phyloP scores from a whole-genome alignment of 2,888 invertebrate genomes.

The Polymixis flavicincta region DNA sequence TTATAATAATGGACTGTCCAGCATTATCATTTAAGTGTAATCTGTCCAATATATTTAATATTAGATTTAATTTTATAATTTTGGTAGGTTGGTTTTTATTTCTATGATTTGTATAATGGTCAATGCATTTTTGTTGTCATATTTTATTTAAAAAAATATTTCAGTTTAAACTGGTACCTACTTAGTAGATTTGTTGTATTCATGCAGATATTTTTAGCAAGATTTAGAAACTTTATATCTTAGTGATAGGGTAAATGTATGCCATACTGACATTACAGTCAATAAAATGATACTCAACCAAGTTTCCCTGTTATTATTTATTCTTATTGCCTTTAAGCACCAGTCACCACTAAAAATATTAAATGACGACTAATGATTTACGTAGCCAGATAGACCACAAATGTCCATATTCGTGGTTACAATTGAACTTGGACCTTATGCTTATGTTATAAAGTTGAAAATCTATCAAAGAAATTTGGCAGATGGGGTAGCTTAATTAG shows the following conservation, averaged over 20 bases:
- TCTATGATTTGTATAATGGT: slow-evolving; percentile 39
- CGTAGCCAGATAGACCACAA: neutral
- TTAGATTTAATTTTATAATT: slow-evolving; percentile 44
- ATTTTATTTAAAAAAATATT: slow-evolving; percentile 42
- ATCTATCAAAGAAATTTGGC: too few species aligned
- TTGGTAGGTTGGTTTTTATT: slow-evolving; percentile 33
- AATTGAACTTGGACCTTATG: too few species aligned
- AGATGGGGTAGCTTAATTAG: too few species aligned
- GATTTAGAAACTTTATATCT: slow-evolving; percentile 66
- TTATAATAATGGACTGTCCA: slow-evolving; percentile 48
- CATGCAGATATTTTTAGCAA: slow-evolving; percentile 53
- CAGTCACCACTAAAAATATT: neutral
- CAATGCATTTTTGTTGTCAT: slow-evolving; percentile 61
- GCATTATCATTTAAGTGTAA: slow-evolving; percentile 55
- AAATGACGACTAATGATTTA: neutral
- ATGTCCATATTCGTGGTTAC: too few species aligned
- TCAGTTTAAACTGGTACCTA: slow-evolving; percentile 49
- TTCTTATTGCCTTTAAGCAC: neutral
- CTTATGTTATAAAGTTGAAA: too few species aligned
- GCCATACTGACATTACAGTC: slow-evolving; percentile 78
- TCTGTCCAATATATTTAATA: slow-evolving; percentile 60
- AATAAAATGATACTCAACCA: slow-evolving; percentile 78
- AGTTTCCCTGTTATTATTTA: slow-evolving; percentile 24
- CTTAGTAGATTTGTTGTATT: slow-evolving; percentile 61
- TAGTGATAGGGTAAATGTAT: slow-evolving; percentile 76